Evolutionary conservation across 2,888 invertebrate species (phyloP).

Genomic region (Parnassius apollo): DNA sequence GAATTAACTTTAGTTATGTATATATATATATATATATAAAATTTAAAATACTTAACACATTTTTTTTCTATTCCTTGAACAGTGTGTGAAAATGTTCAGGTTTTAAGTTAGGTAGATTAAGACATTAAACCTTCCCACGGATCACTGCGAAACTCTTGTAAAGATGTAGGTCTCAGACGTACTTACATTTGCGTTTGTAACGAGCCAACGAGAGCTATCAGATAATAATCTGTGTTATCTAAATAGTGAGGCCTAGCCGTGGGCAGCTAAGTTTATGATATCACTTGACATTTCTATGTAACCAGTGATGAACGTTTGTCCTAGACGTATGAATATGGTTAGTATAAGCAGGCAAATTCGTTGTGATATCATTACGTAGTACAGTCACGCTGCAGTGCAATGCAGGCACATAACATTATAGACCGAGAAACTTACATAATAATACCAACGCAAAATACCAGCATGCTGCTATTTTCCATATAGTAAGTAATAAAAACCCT

Average conservation of each 20-base stretch:
- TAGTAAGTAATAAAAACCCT: too few relatives aligned
- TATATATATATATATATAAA: too few relatives aligned
- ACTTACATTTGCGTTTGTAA: constrained; percentile 13
- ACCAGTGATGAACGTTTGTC: neutral
- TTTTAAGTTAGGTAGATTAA: constrained; percentile 9
- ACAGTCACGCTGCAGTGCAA: too few relatives aligned
- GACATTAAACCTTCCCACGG: constrained; percentile 24
- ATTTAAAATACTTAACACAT: neutral
- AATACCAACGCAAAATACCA: too few relatives aligned
- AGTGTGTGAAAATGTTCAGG: constrained; percentile 15
- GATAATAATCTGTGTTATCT: constrained; percentile 17
- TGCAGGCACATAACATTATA: too few relatives aligned
- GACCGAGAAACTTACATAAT: too few relatives aligned
- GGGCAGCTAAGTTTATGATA: constrained; percentile 15
- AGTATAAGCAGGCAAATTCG: too few relatives aligned
- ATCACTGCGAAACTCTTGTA: constrained; percentile 15
- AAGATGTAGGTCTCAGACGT: constrained; percentile 17
- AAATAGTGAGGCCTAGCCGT: constrained; percentile 8
- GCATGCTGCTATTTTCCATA: too few relatives aligned
- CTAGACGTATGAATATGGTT: too few relatives aligned
- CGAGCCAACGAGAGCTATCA: constrained; percentile 14
- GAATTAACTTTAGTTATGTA: too few relatives aligned
- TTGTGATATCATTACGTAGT: too few relatives aligned
- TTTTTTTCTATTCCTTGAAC: neutral
- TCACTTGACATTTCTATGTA: constrained; percentile 13